phyloP scores from a whole-genome alignment of 2,797 vertebrate genomes.

The Cirrhinus mrigala region DNA sequence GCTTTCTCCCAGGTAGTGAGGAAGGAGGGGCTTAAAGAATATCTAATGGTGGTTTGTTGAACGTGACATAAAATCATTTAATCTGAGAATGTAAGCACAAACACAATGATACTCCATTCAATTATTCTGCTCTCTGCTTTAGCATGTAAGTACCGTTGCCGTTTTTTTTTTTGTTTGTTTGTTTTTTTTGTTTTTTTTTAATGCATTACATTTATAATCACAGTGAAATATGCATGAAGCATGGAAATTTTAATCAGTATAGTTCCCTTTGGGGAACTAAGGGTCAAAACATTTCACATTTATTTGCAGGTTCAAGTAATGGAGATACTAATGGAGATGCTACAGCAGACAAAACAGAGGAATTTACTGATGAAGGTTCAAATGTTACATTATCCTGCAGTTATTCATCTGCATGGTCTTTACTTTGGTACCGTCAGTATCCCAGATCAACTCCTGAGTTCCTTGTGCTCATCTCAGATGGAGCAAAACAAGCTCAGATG shows the following conservation, averaged over 20 bases:
- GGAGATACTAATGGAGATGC: slow-evolving; percentile 1
- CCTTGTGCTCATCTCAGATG: neutral
- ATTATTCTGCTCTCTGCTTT: slow-evolving; percentile 5
- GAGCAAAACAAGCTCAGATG: neutral
- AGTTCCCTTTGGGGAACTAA: neutral
- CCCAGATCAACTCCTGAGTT: neutral
- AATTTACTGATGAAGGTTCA: neutral
- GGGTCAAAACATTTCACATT: neutral
- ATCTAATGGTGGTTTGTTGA: neutral
- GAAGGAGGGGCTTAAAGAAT: neutral
- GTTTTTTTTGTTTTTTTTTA: too few relatives aligned
- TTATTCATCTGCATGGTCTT: neutral
- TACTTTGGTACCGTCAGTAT: slow-evolving; percentile 30
- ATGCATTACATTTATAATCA: neutral
- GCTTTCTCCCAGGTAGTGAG: neutral
- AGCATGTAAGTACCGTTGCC: neutral
- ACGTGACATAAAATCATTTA: neutral
- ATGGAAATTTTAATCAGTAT: neutral
- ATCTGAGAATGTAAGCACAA: neutral
- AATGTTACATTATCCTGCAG: neutral
- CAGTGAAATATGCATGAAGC: neutral
- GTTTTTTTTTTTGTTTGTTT: too few relatives aligned
- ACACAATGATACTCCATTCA: slow-evolving; percentile 20
- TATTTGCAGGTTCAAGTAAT: neutral
- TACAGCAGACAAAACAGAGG: neutral